phyloP scores from a whole-genome alignment of 2,113 vertebrate species.

The Scartelaos histophorus region DNA sequence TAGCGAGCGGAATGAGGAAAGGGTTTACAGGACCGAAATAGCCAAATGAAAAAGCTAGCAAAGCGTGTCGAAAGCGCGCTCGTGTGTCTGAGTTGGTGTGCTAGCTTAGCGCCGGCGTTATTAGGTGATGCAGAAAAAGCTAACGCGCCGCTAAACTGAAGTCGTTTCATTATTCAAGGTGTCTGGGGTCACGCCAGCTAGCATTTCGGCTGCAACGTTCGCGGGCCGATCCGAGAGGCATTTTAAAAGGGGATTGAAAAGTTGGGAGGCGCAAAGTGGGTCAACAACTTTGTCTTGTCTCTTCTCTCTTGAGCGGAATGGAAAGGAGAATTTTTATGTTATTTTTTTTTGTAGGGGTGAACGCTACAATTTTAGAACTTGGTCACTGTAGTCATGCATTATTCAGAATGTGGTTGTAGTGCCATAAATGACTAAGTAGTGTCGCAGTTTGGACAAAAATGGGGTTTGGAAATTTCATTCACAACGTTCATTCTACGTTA shows the following conservation, averaged over 20 bases:
- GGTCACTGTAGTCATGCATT: neutral
- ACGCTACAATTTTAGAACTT: neutral
- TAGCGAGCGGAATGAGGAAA: conserved; percentile 38
- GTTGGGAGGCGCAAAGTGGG: conserved; percentile 68
- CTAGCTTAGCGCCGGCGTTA: conserved; percentile 34
- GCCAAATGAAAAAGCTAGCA: conserved; percentile 65
- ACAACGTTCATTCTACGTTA: neutral
- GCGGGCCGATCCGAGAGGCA: conserved; percentile 35
- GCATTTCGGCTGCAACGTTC: conserved; percentile 21
- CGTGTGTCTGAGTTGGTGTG: conserved; percentile 2
- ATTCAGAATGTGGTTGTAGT: neutral
- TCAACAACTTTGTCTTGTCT: conserved; percentile 62
- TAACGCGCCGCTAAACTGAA: conserved; percentile 57
- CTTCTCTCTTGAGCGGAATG: conserved; percentile 3
- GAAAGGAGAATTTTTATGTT: neutral
- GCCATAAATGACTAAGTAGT: neutral
- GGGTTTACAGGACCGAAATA: conserved; percentile 61
- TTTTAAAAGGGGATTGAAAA: conserved; percentile 65
- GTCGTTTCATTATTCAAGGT: conserved; percentile 58
- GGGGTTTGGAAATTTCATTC: neutral
- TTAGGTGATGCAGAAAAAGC: conserved; percentile 46
- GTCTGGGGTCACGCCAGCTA: conserved; percentile 44
- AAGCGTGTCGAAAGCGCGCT: conserved; percentile 40
- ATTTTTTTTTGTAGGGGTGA: neutral
- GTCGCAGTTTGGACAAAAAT: neutral